A percentile compares a stretch with the other conserved stretches of the same genome.
These are phyloP conservation scores for Drosophila micromelanica DNA, from an alignment of 1,140 invertebrate genomes.

Conservation along the genomic window DNA sequence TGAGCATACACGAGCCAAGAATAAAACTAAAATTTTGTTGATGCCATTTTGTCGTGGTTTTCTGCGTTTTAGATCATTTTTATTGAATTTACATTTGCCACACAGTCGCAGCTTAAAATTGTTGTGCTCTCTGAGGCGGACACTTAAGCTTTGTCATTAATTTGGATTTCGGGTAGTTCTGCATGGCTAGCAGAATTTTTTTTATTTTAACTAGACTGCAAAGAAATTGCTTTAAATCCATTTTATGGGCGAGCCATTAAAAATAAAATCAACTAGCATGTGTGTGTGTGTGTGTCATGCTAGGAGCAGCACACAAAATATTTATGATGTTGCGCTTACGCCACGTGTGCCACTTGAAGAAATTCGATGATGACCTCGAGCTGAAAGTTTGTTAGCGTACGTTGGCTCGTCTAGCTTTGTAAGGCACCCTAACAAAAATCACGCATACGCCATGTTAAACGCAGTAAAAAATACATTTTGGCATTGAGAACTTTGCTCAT, in stretches of 20 bases:
- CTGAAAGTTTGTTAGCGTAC: slow-evolving; percentile 12
- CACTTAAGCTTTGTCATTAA: slow-evolving; percentile 72
- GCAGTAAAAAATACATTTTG: slow-evolving; percentile 55
- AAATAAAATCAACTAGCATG: slow-evolving; percentile 26
- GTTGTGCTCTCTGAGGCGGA: slow-evolving; percentile 46
- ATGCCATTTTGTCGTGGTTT: too few relatives aligned
- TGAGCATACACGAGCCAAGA: slow-evolving; percentile 24
- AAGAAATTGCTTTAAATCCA: slow-evolving; percentile 77
- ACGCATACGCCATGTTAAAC: slow-evolving; percentile 48
- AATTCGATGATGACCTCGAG: slow-evolving; percentile 41
- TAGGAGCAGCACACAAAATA: slow-evolving; percentile 7
- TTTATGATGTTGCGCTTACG: slow-evolving; percentile 48
- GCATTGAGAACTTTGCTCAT: slow-evolving; percentile 72
- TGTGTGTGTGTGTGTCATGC: slow-evolving; percentile 45
- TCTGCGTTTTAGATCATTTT: slow-evolving; percentile 7
- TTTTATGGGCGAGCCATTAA: slow-evolving; percentile 69
- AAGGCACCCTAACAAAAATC: slow-evolving; percentile 27
- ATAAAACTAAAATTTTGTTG: slow-evolving; percentile 32
- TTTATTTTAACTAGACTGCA: slow-evolving; percentile 49
- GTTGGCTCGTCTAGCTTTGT: background rate
- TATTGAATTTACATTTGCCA: slow-evolving; percentile 72
- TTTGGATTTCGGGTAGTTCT: slow-evolving; percentile 49
- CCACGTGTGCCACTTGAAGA: slow-evolving; percentile 37
- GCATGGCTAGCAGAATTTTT: slow-evolving; percentile 68
- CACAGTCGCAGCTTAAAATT: slow-evolving; percentile 54